Base-by-base conservation (phyloP, 1,140 invertebrate species). In the Battus philenor region DNA sequence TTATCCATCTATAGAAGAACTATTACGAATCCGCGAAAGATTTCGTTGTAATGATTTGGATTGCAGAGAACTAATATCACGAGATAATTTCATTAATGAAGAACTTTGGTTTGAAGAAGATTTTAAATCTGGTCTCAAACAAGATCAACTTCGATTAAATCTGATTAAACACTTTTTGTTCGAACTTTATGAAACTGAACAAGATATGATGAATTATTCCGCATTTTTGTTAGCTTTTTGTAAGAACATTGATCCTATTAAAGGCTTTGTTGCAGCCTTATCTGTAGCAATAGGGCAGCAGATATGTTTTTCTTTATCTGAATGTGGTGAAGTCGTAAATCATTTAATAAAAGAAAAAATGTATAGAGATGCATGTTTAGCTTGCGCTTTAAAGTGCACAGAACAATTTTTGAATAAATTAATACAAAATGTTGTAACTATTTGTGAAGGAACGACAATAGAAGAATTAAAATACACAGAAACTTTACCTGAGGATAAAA, bases 141-240 rank as follows among this genome's bases (percentile, higher is more conserved):
- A 50, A 36, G 44, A 60, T 20, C 44, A 57, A 24, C 52, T 86
- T 11, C 65, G 84, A 47, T 77, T 77, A 26, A 66, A 58, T 27
- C 49, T 87, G 16, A 73, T 78, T 0, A 89, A 89, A 59, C 61
- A 88, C 43, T 77, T 90, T 43, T 54, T 91, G 1, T 88, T 85
- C 36, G 81, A 87, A 47, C 62, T 90, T 50, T 91, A 86, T 59
- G 67, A 80, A 55, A 59, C 72, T 4, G 48, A 77, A 43, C 50
- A 71, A 38, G 41, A 87, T 38, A 51, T 57, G 9, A 74, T 90
- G 44, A 90, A 90, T 59, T 91, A 91, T 63, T 87, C 88, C 0
- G 87, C 85, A 1, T 73, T 91, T 48, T 52, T 91, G 9, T 55
- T 91, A 32, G 85, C 85, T 7, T 89, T 90, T 63, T 90, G 89